Evolutionary conservation across 2,888 invertebrate species (phyloP), one percentile per base, ranked within the genome.

Genomic region (Polydrusus tereticollis): DNA sequence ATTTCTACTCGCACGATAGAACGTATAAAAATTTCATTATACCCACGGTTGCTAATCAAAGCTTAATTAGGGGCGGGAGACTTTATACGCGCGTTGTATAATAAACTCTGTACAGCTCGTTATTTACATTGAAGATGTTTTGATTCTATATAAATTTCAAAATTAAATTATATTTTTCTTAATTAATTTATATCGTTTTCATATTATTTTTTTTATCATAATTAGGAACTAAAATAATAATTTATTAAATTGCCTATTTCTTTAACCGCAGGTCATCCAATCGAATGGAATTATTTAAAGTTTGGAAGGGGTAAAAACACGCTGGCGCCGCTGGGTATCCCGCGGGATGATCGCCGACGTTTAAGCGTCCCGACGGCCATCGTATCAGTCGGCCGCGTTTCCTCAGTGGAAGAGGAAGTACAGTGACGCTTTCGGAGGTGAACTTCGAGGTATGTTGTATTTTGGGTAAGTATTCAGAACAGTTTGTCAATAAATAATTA

Each of bases 261-360:
- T 55, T 18, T 55, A 29, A 43, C n/a, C 20, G 10, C 52, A 59
- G 63, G 52, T 63, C 16, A 63, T 18, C 72, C 72, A 72, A 72
- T 72, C 68, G 64, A 68, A 60, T 20, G 59, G 26, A 57, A 63
- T 58, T 68, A 68, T 72, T 72, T 23, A 63, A 29, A 33, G 26
- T 26, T 41, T 20, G 64, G 68, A 64, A 58, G 68, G 68, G 68
- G 68, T 68, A 69, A 64, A 57, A 67, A 57, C 68, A 72, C 72
- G 72, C 72, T 72, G 67, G 72, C 72, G 72, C 72, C 72, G 63
- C 72, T 47, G 68, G 72, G 41, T 59, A 72, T 72, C 68, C 72
- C 64, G 59, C 63, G 64, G 68, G 72, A 72, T 72, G 63, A 68
- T 63, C 68, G 50, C 50, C 72, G 59, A 68, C 64, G 68, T 72